phyloP scores from a whole-genome alignment of 1,140 invertebrate genomes.

The Harlomillsia oculata region DNA sequence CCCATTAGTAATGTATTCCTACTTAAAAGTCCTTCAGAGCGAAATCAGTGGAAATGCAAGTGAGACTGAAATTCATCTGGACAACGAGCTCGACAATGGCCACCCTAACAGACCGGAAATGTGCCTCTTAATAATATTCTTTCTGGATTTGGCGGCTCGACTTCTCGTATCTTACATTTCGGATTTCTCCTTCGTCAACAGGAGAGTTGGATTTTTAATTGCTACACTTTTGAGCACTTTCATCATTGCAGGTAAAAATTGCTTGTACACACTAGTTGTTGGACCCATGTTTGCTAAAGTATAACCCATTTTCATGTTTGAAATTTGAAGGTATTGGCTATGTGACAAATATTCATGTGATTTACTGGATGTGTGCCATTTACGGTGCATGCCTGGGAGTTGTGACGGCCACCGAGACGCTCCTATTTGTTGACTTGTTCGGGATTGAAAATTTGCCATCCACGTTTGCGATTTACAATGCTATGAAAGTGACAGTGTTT shows the following conservation, averaged over 20 bases:
- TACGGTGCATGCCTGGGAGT: constrained; percentile 20
- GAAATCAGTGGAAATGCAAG: background rate
- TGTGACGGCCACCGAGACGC: constrained; percentile 8
- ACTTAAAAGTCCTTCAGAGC: constrained; percentile 1
- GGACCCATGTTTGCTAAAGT: too few relatives aligned
- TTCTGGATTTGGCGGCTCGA: constrained; percentile 13
- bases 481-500: constrained; percentile 1
- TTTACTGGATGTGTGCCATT: constrained; percentile 15
- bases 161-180: constrained; percentile 20
- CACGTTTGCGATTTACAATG: constrained; percentile 8
- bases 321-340: constrained; percentile 8
- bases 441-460: constrained; percentile 10
- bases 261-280: too few relatives aligned
- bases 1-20: constrained; percentile 12
- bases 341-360: constrained; percentile 6
- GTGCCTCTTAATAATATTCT: constrained; percentile 14
- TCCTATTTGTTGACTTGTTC: constrained; percentile 24
- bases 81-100: background rate
- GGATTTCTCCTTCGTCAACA: constrained; percentile 13
- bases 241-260: constrained; percentile 14
- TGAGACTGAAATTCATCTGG: background rate
- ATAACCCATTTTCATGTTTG: too few relatives aligned
- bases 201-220: constrained; percentile 7
- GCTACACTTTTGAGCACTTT: background rate
- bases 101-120: constrained; percentile 3